A percentile compares a stretch with the other conserved stretches of the same genome.
Evolutionary conservation across 2,888 invertebrate species (phyloP).

Genomic region (Endomychus coccineus): DNA sequence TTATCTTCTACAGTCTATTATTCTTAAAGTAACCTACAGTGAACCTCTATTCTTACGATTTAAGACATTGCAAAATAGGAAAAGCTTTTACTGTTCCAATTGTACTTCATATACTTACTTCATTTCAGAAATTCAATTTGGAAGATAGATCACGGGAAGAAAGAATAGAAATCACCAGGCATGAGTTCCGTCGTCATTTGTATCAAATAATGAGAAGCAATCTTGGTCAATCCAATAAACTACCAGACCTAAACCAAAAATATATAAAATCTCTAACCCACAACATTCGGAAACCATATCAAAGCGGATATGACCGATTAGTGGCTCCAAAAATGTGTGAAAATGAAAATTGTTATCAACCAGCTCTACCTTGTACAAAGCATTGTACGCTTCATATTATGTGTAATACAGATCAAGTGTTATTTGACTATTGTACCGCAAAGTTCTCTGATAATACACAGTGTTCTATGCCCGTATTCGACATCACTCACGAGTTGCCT

Average conservation of each 20-base stretch:
- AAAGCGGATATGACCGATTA: slow-evolving; percentile 23
- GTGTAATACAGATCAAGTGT: slow-evolving; percentile 68
- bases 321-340: slow-evolving; percentile 30
- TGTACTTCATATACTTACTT: slow-evolving; percentile 6
- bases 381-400: slow-evolving; percentile 82
- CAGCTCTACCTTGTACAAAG: slow-evolving; percentile 67
- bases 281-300: slow-evolving; percentile 10
- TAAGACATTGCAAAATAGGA: not conserved
- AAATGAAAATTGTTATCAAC: slow-evolving; percentile 33
- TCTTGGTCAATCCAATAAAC: slow-evolving; percentile 42
- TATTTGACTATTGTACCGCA: slow-evolving; percentile 71
- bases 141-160: slow-evolving; percentile 42
- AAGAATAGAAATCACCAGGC: slow-evolving; percentile 41
- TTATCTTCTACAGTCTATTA: not conserved
- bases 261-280: not conserved
- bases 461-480: slow-evolving; percentile 72
- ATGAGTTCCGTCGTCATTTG: slow-evolving; percentile 39
- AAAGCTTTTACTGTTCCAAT: not conserved
- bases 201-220: slow-evolving; percentile 40
- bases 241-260: slow-evolving; percentile 21
- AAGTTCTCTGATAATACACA: slow-evolving; percentile 72
- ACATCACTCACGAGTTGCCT: slow-evolving; percentile 71
- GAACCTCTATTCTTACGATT: not conserved
- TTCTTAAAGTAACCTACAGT: not conserved
- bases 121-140: slow-evolving; percentile 39